phyloP scores from a whole-genome alignment of 2,888 invertebrate genomes.

The Cremastobaeus sp. region DNA sequence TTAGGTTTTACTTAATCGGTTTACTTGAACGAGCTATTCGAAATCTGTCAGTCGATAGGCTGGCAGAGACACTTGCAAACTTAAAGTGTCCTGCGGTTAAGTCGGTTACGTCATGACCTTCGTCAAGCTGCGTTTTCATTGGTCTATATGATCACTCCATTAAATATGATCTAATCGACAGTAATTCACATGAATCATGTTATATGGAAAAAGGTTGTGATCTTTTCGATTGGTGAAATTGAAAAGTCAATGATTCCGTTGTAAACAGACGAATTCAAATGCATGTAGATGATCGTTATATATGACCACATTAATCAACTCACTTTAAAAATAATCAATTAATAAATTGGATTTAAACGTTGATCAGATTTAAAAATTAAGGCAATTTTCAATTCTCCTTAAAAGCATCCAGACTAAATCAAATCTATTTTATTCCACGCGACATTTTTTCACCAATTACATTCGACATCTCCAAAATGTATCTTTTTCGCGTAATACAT shows the following conservation, averaged over 20 bases:
- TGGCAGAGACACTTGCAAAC: conserved; percentile 17
- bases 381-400: no score
- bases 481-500: no score
- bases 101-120: conserved; percentile 29
- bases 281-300: no score
- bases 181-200: background rate
- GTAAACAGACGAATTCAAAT: no score
- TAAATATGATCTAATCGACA: conserved; percentile 25
- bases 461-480: no score
- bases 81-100: conserved; percentile 22
- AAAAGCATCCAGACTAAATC: no score
- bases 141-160: conserved; percentile 1
- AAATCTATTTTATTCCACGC: no score
- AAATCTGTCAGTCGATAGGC: conserved; percentile 31
- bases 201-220: background rate
- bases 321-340: no score
- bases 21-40: conserved; percentile 15
- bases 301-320: no score
- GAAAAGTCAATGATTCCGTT: background rate
- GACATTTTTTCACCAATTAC: no score
- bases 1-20: conserved; percentile 11
- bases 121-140: conserved; percentile 10
- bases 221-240: background rate
- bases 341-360: no score
- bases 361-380: no score